Conservation (phyloP, 2,888 invertebrate species). For the Drosophila atroscutellata region DNA sequence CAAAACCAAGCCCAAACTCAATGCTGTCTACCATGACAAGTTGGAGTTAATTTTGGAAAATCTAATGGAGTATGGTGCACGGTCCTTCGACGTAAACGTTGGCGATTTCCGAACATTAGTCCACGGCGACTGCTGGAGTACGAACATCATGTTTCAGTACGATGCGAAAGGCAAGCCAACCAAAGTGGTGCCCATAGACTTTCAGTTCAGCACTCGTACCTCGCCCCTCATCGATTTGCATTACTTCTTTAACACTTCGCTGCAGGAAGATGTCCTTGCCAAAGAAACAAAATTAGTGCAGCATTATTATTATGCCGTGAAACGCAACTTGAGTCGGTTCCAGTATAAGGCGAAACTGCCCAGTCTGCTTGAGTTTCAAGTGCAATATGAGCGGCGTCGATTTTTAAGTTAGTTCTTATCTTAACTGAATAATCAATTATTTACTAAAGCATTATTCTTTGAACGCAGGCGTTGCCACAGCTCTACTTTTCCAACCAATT, state of each 20-base stretch:
- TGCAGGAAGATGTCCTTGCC: constrained; percentile 59
- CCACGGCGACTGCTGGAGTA: constrained; percentile 82
- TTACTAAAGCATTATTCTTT: neutral
- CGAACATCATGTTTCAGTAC: constrained; percentile 79
- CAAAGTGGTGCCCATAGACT: constrained; percentile 74
- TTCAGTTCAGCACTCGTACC: constrained; percentile 74
- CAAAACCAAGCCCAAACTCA: constrained; percentile 44
- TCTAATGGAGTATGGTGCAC: constrained; percentile 74
- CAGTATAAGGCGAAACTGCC: constrained; percentile 53
- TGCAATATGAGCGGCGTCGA: constrained; percentile 55
- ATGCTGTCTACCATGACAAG: constrained; percentile 61
- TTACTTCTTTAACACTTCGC: constrained; percentile 78
- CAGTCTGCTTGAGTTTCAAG: constrained; percentile 60
- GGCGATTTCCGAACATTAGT: constrained; percentile 65
- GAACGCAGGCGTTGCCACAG: constrained; percentile 73
- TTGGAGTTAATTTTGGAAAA: constrained; percentile 47
- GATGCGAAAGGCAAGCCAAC: constrained; percentile 45
- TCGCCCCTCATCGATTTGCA: constrained; percentile 77
- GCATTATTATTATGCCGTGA: constrained; percentile 67
- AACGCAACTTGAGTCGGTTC: constrained; percentile 46
- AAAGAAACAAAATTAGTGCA: constrained; percentile 73
- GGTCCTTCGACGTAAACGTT: constrained; percentile 51
- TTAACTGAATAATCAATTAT: fast-evolving
- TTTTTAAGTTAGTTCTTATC: constrained; percentile 41
- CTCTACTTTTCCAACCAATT: constrained; percentile 76